These are phyloP conservation scores for Mystacornis crossleyi DNA, from an alignment of 2,113 vertebrate genomes.

Conservation along the genomic window DNA sequence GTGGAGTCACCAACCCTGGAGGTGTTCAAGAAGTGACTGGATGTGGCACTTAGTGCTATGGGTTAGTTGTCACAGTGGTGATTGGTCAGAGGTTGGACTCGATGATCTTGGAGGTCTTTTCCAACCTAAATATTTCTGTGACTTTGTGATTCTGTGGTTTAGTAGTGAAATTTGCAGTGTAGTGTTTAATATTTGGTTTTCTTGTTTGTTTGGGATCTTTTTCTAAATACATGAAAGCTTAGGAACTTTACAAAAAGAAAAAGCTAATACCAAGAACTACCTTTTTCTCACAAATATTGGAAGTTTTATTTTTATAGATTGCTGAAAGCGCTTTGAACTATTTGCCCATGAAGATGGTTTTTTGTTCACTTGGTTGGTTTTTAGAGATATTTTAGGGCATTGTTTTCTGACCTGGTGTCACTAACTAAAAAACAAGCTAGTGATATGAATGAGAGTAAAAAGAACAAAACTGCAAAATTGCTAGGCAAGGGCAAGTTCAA, in stretches of 20 bases:
- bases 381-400: background rate
- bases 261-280: background rate
- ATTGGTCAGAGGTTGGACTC: background rate
- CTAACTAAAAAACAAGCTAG: background rate
- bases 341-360: background rate
- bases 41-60: too few species aligned
- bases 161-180: background rate
- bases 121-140: background rate
- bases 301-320: background rate
- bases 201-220: background rate
- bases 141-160: background rate
- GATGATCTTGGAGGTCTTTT: background rate
- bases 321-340: background rate
- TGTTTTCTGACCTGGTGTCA: background rate
- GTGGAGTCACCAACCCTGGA: background rate
- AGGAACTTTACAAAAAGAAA: background rate
- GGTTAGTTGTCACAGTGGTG: rapidly evolving
- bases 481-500: background rate
- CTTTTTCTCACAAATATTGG: background rate
- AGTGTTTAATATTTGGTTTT: background rate
- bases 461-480: background rate
- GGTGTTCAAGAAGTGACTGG: background rate
- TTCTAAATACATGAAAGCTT: background rate
- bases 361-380: background rate
- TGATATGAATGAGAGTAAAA: background rate